Conservation (phyloP, 2,888 invertebrate species). For the Athalia circularis region DNA sequence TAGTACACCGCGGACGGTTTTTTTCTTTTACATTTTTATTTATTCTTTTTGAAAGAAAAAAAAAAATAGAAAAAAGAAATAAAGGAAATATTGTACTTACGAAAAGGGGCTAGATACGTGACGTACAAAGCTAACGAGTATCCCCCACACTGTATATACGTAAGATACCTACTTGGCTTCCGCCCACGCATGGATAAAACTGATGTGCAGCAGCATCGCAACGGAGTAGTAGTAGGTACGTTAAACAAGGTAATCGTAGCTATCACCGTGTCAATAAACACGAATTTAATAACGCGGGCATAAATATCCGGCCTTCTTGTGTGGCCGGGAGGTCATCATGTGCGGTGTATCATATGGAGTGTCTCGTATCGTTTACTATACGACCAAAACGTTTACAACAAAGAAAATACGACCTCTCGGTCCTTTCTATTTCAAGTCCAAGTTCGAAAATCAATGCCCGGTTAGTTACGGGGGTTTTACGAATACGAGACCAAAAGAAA, state of each 20-base stretch:
- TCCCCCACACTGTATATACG: neutral
- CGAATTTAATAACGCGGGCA: conserved; percentile 41
- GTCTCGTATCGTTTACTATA: neutral
- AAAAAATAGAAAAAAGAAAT: too few relatives aligned
- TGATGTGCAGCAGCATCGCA: neutral
- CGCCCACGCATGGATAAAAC: neutral
- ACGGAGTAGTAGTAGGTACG: neutral
- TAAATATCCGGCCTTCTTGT: conserved; percentile 42
- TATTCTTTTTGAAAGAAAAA: too few relatives aligned
- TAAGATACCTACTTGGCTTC: conserved; percentile 7
- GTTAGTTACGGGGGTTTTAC: too few relatives aligned
- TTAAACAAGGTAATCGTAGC: conserved; percentile 22
- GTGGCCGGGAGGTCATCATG: conserved; percentile 7
- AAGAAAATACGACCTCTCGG: neutral
- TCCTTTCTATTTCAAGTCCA: neutral
- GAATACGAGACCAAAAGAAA: too few relatives aligned
- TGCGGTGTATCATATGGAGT: conserved; percentile 1
- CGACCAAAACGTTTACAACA: neutral
- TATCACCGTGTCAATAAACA: conserved; percentile 43
- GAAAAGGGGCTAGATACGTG: too few relatives aligned
- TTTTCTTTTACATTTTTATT: too few relatives aligned
- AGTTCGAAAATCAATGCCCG: neutral
- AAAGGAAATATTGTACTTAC: too few relatives aligned
- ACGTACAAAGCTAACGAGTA: neutral
- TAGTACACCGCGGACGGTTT: too few relatives aligned